Conservation (phyloP, 2,888 invertebrate species). For the Muscina levida region DNA sequence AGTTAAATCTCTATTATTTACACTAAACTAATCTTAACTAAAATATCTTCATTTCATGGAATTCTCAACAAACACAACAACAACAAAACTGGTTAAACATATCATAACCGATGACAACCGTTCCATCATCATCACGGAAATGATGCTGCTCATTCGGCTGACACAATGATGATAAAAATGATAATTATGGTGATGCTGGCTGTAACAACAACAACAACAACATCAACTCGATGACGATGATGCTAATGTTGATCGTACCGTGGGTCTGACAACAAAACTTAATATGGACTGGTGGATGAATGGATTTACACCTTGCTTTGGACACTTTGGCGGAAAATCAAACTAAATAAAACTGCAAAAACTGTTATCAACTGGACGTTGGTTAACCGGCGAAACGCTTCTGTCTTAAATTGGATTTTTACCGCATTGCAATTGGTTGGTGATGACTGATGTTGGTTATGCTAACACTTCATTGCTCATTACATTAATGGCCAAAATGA, state of each 20-base stretch:
- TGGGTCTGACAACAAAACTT: constrained; percentile 34
- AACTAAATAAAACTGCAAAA: neutral
- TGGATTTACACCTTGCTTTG: constrained; percentile 39
- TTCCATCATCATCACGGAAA: constrained; percentile 48
- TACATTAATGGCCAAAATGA: constrained; percentile 64
- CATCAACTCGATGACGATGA: constrained; percentile 28
- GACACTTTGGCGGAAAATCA: constrained; percentile 9
- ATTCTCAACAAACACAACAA: no score
- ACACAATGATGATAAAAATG: constrained; percentile 41
- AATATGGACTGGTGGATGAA: constrained; percentile 29
- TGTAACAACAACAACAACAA: constrained; percentile 33
- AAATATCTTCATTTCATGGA: constrained; percentile 33
- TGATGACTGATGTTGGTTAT: constrained; percentile 40
- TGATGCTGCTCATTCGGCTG: constrained; percentile 39
- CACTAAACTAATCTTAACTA: neutral
- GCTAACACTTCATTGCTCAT: constrained; percentile 44
- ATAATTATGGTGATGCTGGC: constrained; percentile 35
- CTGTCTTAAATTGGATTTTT: constrained; percentile 54
- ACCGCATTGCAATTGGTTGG: constrained; percentile 22
- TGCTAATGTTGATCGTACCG: no score
- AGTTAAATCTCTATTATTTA: no score
- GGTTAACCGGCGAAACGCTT: constrained; percentile 62
- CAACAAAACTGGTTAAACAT: no score
- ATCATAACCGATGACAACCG: constrained; percentile 42
- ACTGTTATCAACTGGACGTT: constrained; percentile 54